Base-by-base conservation (phyloP, 2,888 invertebrate species). In the Galerucella calmariensis region DNA sequence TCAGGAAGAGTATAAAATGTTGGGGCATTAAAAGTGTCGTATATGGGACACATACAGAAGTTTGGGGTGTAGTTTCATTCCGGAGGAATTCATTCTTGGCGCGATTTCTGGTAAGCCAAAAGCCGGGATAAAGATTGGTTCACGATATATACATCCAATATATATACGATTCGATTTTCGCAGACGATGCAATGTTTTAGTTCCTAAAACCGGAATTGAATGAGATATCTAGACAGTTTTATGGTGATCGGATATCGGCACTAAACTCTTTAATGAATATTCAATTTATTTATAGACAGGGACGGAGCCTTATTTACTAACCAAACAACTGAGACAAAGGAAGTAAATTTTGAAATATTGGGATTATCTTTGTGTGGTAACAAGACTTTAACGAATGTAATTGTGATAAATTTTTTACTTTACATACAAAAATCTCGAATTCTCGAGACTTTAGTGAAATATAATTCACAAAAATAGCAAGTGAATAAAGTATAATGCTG, bases 91-190 rank as follows among this genome's bases (percentile, higher is more conserved):
- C 79, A 80, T 79, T 76, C 79, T 83, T 80, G 83, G 83, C 83
- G 82, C 86, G 86, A 87, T 87, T 87, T 86, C 86, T 87, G 87
- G 87, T 87, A 87, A 87, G 87, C 87, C 87, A 87, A 87, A 87
- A 86, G 86, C 86, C 84, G 78, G 85, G 85, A 86, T 86, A 85
- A 83, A 86, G 86, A 87, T 87, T 85, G 84, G 79, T 76, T 78
- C 81, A 81, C 81, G 82, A 85, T 85, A 86, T 46, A 65, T 65
- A 61, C 35, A 24, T 27, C 14, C 27, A 16, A 81, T 82, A 85
- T 85, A 35, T 69, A 69, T 85, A 85, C 84, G 84, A 83, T 81
- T 78, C 83, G 84, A 85, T 86, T 86, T 69, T 85, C 82, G 86
- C 85, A 84, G 84, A 86, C 84, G 81, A 81, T 85, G 86, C 86